Evolutionary conservation across 2,797 vertebrate species (phyloP), one percentile per base, ranked within the genome.

Genomic region (Nasua narica): DNA sequence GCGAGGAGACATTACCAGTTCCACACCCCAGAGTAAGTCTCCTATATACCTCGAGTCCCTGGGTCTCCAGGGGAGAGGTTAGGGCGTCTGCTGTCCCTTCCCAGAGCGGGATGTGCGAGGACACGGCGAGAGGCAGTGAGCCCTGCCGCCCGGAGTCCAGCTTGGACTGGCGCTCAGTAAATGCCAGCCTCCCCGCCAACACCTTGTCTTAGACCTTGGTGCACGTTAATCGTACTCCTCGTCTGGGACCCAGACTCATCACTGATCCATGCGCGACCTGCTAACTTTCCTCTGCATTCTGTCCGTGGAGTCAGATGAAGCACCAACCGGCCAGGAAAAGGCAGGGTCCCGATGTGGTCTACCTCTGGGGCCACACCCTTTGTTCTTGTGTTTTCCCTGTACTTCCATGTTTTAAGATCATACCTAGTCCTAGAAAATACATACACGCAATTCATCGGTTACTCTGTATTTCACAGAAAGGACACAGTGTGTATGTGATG

Each of bases 61-160:
- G n/a, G 43, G 56, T 72, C 65, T 23, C 48, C 40, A 32, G 13
- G 13, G 35, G 35, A 52, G 58, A 52, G 58, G 14, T 54, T 7
- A 40, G 35, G 60, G 48, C 9, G 5, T 16, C 7, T 54, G 65
- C 23, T 32, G 4, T 14, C 18, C 23, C 60, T 54, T 79, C n/a
- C 46, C 87, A 54, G 60, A 67, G 35, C 0, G 1, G 21, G 50
- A 18, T 46, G 2, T 2, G 0, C 13, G 32, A 19, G 29, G 62
- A 46, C 50, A 9, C 9, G 0, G 2, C 13, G 32, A 37, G 62
- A 37, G n/a, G 4, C 3, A 15, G 11, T 3, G 35, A 5, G 52
- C 19, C 6, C 60, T 13, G 48, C 48, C 4, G 2, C 19, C 3
- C 1, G 1, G 62, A 0, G 19, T 6, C 13, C 7, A 9, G 60